Conservation (phyloP, 2,797 vertebrate species). For the Podarcis siculus region DNA sequence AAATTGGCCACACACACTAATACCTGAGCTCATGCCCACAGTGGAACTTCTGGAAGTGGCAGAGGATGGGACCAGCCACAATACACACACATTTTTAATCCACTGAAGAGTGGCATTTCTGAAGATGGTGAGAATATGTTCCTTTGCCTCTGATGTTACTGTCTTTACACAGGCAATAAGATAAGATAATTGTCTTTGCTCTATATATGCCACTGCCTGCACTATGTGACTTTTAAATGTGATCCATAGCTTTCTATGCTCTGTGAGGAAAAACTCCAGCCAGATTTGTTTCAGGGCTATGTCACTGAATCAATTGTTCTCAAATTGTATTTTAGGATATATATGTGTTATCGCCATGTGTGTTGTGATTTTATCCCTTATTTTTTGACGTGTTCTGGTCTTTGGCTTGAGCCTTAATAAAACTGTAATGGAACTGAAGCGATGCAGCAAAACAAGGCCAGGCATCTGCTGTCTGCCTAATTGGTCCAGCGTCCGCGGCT, state of each 20-base stretch:
- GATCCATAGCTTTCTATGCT: not conserved
- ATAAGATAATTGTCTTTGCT: not conserved
- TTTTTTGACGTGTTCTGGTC: not conserved
- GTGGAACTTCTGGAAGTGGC: too few species aligned
- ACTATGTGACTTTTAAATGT: not conserved
- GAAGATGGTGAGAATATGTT: not conserved
- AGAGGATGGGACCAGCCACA: too few species aligned
- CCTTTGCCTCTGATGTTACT: not conserved
- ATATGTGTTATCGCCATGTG: not conserved
- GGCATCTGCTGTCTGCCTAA: slow-evolving; percentile 8
- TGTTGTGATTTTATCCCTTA: not conserved
- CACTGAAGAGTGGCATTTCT: not conserved
- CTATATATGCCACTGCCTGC: too few species aligned
- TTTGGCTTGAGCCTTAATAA: slow-evolving; percentile 5
- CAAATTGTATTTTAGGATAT: not conserved
- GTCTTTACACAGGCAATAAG: not conserved
- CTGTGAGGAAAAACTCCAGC: not conserved
- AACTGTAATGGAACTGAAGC: slow-evolving; percentile 25
- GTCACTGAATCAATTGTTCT: not conserved
- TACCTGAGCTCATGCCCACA: too few species aligned
- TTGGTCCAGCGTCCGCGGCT: slow-evolving; percentile 15
- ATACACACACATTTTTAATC: too few species aligned
- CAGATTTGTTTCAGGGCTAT: not conserved
- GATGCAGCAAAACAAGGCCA: not conserved
- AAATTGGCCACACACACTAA: too few species aligned